Evolutionary conservation across 2,797 vertebrate species (phyloP), one percentile per base, ranked within the genome.

Genomic region (Gambusia yucatana): DNA sequence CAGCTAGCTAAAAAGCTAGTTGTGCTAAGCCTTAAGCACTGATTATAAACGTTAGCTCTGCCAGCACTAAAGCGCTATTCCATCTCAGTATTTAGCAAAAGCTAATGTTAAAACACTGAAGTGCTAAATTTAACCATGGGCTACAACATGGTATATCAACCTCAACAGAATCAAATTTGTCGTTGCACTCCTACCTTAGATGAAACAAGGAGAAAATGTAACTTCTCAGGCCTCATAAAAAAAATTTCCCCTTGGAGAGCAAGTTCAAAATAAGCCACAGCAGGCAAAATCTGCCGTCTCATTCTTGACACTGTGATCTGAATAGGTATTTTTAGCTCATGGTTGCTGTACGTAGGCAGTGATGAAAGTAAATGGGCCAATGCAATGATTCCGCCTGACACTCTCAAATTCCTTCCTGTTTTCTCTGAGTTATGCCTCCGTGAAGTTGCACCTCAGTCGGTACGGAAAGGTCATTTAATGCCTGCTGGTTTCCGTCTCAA

Each of bases 391-490:
- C 5, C 47, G 25, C 22, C 48, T 55, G 6, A 1, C 50, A 57
- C 52, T 39, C 30, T 55, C 50, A 73, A n/a, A 57, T 25, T 33
- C 22, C 47, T 73, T 36, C 46, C 72, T 44, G 41, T 70, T n/a
- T 70, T 50, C 22, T 52, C 17, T 41, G 36, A 73, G 47, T 41
- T 73, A 25, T 73, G 72, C 72, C 77, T 83, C 57, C 14, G 28
- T 80, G 47, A 79, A 81, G 39, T 70, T 44, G 44, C 41, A 28
- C 67, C 76, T 41, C 36, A 33, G 50, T 65, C 44, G n/a, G 7
- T 67, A 79, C 74, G 33, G 72, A 84, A 84, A 88, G 83, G 85
- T 88, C 43, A 83, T 83, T 87, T 69, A 63, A 80, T 78, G 81
- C 72, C 14, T 65, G 10, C 69, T 73, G 55, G 77, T 77, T 48